A percentile compares a stretch with the other conserved stretches of the same genome.
phyloP scores from a whole-genome alignment of 2,888 invertebrate genomes.

The Eristalinus sepulchralis region DNA sequence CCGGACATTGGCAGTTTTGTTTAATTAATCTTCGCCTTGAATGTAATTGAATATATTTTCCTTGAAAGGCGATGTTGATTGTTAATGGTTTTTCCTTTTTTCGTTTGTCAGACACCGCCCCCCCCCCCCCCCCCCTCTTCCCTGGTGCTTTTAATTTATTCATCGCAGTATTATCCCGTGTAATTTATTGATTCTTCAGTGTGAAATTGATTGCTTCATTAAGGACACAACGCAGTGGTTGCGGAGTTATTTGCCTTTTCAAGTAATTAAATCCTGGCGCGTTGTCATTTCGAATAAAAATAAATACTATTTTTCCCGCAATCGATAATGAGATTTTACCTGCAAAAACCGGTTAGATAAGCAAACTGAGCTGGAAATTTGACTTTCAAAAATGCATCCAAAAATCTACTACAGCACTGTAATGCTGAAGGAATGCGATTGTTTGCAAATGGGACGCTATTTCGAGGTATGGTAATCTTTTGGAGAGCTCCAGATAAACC shows the following conservation, averaged over 20 bases:
- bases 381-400: too few relatives aligned
- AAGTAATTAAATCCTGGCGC: slow-evolving; percentile 17
- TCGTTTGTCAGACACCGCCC: not conserved
- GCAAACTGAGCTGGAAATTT: too few relatives aligned
- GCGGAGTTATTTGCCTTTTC: slow-evolving; percentile 10
- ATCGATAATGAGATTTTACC: not conserved
- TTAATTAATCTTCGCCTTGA: slow-evolving; percentile 64
- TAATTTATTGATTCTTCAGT: slow-evolving; percentile 59
- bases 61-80: slow-evolving; percentile 36
- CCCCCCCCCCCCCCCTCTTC: too few relatives aligned
- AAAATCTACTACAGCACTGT: too few relatives aligned
- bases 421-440: too few relatives aligned
- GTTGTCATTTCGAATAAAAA: not conserved
- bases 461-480: too few relatives aligned
- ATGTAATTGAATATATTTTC: slow-evolving; percentile 61
- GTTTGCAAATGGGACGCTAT: too few relatives aligned
- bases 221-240: slow-evolving; percentile 14
- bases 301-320: not conserved
- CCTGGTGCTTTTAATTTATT: slow-evolving; percentile 43
- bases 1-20: slow-evolving; percentile 43
- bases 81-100: slow-evolving; percentile 46
- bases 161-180: slow-evolving; percentile 30
- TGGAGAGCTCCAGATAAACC: too few relatives aligned
- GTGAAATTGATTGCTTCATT: slow-evolving; percentile 42
- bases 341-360: not conserved